phyloP scores from a whole-genome alignment of 2,888 invertebrate genomes.

The Antheraea assamensis region DNA sequence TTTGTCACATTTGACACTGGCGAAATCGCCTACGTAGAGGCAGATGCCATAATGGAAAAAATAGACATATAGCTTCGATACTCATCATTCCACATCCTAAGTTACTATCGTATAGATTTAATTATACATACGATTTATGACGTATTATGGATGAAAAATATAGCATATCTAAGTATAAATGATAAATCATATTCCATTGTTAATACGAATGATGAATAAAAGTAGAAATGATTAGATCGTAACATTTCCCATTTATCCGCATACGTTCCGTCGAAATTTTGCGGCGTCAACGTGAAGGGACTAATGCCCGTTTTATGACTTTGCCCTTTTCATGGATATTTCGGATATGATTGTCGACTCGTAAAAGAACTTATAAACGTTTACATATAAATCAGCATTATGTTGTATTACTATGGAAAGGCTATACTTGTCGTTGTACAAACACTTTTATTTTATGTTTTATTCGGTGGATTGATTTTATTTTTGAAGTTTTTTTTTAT shows the following conservation, averaged over 20 bases:
- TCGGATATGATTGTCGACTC: conserved; percentile 70
- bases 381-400: conserved; percentile 43
- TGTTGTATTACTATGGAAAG: conserved; percentile 22
- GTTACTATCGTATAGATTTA: not conserved
- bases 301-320: conserved; percentile 72
- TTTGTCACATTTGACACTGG: no score
- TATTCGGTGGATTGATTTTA: not conserved
- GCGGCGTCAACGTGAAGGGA: conserved; percentile 62
- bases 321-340: conserved; percentile 71
- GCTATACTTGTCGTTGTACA: not conserved
- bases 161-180: conserved; percentile 19
- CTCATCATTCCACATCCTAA: no score
- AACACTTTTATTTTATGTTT: not conserved
- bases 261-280: conserved; percentile 46
- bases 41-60: no score
- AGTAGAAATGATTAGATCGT: conserved; percentile 42
- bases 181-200: conserved; percentile 36
- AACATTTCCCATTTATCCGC: conserved; percentile 42
- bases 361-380: conserved; percentile 61
- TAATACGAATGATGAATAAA: conserved; percentile 35
- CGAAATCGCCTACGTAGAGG: no score
- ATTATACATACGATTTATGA: not conserved
- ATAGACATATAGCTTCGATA: no score
- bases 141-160: not conserved
- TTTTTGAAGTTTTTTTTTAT: not conserved